Evolutionary conservation across 2,888 invertebrate genomes (phyloP).

Genomic region (Lamellibrachia columna): DNA sequence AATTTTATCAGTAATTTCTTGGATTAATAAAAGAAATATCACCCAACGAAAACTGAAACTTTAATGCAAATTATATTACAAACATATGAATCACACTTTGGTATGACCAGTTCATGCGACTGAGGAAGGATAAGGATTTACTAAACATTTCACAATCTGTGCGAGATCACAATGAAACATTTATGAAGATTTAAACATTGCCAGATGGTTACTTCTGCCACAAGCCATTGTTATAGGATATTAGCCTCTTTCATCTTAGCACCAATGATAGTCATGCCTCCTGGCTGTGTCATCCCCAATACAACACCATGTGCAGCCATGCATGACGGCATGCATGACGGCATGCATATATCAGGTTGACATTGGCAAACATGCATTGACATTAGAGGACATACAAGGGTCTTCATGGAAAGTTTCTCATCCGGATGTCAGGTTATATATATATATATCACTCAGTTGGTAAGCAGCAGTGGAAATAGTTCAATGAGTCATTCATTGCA

Average conservation of each 20-base stretch:
- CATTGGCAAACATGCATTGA: not conserved
- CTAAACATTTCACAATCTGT: not conserved
- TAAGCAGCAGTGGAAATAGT: not conserved
- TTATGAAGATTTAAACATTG: not conserved
- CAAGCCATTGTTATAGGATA: not conserved
- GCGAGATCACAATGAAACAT: not conserved
- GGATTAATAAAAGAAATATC: not conserved
- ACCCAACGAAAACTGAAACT: not conserved
- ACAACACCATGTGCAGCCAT: not conserved
- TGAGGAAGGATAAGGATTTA: not conserved
- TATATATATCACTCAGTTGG: not conserved
- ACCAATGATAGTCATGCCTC: not conserved
- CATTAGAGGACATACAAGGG: not conserved
- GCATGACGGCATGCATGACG: not conserved
- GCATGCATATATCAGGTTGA: not conserved
- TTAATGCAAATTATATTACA: not conserved
- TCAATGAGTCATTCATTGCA: not conserved
- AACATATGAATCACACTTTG: not conserved
- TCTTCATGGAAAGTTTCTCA: not conserved
- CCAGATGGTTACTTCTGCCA: not conserved
- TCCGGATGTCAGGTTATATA: conserved; percentile 12
- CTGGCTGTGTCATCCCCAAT: not conserved
- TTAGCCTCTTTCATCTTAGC: not conserved
- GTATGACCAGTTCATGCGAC: not conserved
- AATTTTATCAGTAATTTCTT: not conserved